These are phyloP conservation scores for Anguilla pacifica DNA, from an alignment of 2,797 vertebrate genomes.

Conservation along the genomic window DNA sequence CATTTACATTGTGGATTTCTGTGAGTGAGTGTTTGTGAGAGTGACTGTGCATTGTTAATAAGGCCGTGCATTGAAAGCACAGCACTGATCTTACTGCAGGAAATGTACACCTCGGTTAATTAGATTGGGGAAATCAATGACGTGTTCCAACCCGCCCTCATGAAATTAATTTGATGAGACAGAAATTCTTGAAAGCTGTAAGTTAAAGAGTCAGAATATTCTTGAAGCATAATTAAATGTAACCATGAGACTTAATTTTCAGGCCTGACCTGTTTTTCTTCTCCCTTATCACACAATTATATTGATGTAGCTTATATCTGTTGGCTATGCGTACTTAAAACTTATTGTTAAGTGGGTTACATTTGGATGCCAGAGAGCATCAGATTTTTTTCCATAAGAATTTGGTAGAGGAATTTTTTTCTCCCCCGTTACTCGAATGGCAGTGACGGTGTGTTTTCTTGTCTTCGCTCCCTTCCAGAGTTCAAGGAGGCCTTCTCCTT, in stretches of 20 bases:
- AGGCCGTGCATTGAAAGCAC: not conserved
- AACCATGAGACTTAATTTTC: not conserved
- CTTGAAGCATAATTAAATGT: not conserved
- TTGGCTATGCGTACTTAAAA: not conserved
- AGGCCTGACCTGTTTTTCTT: constrained; percentile 2
- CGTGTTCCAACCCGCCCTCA: not conserved
- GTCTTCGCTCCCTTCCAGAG: constrained; percentile 67
- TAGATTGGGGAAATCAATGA: not conserved
- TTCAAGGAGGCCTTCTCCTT: constrained; percentile 99
- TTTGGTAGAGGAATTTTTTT: not conserved
- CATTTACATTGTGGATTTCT: not conserved
- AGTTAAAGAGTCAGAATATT: not conserved
- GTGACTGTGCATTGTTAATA: not conserved
- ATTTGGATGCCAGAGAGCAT: not conserved
- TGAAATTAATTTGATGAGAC: not conserved
- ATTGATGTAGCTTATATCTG: not conserved
- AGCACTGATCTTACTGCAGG: not conserved
- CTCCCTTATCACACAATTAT: constrained; percentile 3
- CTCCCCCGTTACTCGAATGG: too few species aligned
- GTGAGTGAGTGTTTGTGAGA: constrained; percentile 3
- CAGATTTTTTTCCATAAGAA: not conserved
- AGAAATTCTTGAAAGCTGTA: not conserved
- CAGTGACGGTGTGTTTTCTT: not conserved
- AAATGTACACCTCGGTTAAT: not conserved
- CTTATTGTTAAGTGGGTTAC: not conserved